Evolutionary conservation across 2,888 invertebrate genomes (phyloP).

Genomic region (Orthonychiurus folsomi): DNA sequence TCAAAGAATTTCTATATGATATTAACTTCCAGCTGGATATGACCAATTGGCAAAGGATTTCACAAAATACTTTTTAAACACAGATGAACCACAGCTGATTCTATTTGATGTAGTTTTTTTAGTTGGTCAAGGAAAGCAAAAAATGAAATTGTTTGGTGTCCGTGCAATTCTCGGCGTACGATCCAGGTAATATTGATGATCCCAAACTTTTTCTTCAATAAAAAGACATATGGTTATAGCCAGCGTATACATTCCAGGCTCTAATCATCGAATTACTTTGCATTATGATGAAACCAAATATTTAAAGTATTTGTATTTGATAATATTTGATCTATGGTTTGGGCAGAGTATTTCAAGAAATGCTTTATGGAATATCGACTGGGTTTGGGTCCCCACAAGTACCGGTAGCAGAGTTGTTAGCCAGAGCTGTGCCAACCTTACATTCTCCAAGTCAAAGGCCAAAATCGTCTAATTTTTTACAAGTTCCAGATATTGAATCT

Average conservation of each 20-base stretch:
- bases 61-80: constrained; percentile 76
- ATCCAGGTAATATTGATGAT: constrained; percentile 57
- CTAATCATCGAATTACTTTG: too few relatives aligned
- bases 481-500: constrained; percentile 78
- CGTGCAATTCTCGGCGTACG: constrained; percentile 82
- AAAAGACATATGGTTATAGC: too few relatives aligned
- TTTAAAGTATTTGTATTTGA: neutral
- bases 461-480: constrained; percentile 83
- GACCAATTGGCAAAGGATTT: constrained; percentile 89
- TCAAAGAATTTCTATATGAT: too few relatives aligned
- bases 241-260: too few relatives aligned
- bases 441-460: constrained; percentile 70
- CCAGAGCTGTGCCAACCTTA: constrained; percentile 75
- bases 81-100: constrained; percentile 63
- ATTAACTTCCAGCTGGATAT: constrained; percentile 54
- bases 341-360: constrained; percentile 76
- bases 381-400: constrained; percentile 89
- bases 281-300: neutral
- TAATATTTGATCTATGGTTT: neutral
- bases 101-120: constrained; percentile 84
- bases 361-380: constrained; percentile 87
- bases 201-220: too few relatives aligned
- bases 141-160: constrained; percentile 80
- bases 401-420: constrained; percentile 76
- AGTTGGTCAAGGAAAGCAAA: constrained; percentile 85